Evolutionary conservation across 2,888 invertebrate genomes (phyloP).

Genomic region (Ctenicera cuprea): DNA sequence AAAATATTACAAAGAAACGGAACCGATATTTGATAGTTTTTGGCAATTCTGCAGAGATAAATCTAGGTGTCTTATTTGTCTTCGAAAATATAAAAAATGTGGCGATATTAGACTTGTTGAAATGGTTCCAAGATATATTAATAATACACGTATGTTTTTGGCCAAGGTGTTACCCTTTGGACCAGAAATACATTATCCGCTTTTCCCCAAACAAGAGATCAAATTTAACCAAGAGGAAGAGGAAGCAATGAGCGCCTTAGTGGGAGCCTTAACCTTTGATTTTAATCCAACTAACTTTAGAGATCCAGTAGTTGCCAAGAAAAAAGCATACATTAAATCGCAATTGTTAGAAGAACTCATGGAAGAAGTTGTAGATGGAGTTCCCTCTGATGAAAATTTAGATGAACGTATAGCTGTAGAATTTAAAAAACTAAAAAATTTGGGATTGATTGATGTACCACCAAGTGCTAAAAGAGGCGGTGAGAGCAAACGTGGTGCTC

Average conservation of each 20-base stretch:
- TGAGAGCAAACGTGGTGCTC: no score
- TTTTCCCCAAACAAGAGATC: background rate
- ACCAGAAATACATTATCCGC: slow-evolving; percentile 20
- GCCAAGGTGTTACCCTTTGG: slow-evolving; percentile 36
- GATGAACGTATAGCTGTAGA: slow-evolving; percentile 21
- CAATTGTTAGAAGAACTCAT: slow-evolving; percentile 37
- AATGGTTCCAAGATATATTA: slow-evolving; percentile 44
- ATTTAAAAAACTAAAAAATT: background rate
- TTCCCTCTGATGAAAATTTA: slow-evolving; percentile 28
- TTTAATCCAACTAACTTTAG: slow-evolving; percentile 40
- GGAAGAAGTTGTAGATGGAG: slow-evolving; percentile 27
- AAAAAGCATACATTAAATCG: slow-evolving; percentile 45
- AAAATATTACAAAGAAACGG: slow-evolving; percentile 34
- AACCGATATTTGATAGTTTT: slow-evolving; percentile 39
- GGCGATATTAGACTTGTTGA: slow-evolving; percentile 44
- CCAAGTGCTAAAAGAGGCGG: background rate
- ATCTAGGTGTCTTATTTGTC: slow-evolving; percentile 40
- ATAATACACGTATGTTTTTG: slow-evolving; percentile 45
- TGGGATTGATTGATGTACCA: background rate
- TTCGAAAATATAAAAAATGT: slow-evolving; percentile 32
- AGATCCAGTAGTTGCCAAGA: slow-evolving; percentile 41
- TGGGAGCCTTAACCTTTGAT: slow-evolving; percentile 44
- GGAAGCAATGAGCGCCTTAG: slow-evolving; percentile 30
- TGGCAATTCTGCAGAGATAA: slow-evolving; percentile 49
- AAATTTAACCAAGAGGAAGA: slow-evolving; percentile 25